Evolutionary conservation across 1,140 invertebrate species (phyloP).

Genomic region (Tetragonula clypearis): DNA sequence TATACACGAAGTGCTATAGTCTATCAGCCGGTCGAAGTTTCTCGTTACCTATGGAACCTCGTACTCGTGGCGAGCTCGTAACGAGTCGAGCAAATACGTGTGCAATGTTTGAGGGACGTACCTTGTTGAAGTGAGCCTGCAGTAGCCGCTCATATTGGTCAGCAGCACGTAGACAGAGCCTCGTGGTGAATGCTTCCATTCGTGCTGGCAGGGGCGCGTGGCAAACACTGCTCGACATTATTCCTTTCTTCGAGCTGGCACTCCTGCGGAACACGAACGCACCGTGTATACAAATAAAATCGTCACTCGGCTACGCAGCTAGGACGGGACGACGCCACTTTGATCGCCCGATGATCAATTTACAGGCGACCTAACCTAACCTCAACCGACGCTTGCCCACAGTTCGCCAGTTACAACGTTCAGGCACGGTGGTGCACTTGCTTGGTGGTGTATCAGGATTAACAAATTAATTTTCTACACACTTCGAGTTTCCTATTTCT

Average conservation of each 20-base stretch:
- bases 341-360: slow-evolving; percentile 9
- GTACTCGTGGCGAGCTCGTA: too few species aligned
- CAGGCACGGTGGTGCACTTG: background rate
- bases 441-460: background rate
- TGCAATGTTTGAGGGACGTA: slow-evolving; percentile 50
- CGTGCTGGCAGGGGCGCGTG: slow-evolving; percentile 81
- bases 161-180: slow-evolving; percentile 83
- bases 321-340: slow-evolving; percentile 19
- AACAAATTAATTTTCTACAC: background rate
- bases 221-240: slow-evolving; percentile 79
- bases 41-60: background rate
- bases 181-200: slow-evolving; percentile 82
- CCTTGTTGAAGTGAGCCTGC: slow-evolving; percentile 77
- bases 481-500: too few species aligned
- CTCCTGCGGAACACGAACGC: slow-evolving; percentile 25
- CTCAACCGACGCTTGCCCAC: slow-evolving; percentile 25
- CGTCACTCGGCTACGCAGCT: slow-evolving; percentile 26
- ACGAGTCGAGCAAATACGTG: too few species aligned
- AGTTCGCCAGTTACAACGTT: background rate
- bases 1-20: background rate
- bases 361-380: slow-evolving; percentile 38
- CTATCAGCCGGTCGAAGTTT: slow-evolving; percentile 10
- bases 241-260: slow-evolving; percentile 47
- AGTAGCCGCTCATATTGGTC: slow-evolving; percentile 84
- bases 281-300: slow-evolving; percentile 34